A percentile compares a stretch with the other conserved stretches of the same genome.
phyloP scores from a whole-genome alignment of 2,797 vertebrate species.

The Gymnothorax reevesii region DNA sequence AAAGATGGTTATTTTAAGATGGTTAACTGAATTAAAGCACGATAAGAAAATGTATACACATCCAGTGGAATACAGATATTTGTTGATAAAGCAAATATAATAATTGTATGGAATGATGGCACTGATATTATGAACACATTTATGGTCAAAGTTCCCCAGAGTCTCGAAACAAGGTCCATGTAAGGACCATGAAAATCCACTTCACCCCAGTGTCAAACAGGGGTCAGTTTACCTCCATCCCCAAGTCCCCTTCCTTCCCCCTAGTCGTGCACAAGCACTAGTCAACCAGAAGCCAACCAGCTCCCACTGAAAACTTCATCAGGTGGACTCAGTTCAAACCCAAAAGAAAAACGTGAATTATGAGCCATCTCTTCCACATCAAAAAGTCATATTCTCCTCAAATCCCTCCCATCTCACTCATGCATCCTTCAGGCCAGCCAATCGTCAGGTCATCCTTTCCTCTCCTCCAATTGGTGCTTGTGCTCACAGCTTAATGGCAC shows the following conservation, averaged over 20 bases:
- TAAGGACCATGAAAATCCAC: slow-evolving; percentile 19
- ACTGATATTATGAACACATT: slow-evolving; percentile 47
- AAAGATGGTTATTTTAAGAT: slow-evolving; percentile 52
- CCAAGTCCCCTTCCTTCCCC: slow-evolving; percentile 30
- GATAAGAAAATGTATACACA: slow-evolving; percentile 55
- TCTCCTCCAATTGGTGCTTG: neutral
- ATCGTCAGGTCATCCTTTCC: slow-evolving; percentile 3
- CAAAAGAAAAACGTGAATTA: slow-evolving; percentile 32
- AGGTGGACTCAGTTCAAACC: slow-evolving; percentile 38
- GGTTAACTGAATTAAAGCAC: slow-evolving; percentile 53
- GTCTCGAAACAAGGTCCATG: slow-evolving; percentile 38
- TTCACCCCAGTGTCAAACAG: neutral
- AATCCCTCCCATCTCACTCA: slow-evolving; percentile 21
- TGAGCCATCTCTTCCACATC: slow-evolving; percentile 27
- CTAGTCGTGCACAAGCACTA: slow-evolving; percentile 34
- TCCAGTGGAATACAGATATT: slow-evolving; percentile 56
- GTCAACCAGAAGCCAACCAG: slow-evolving; percentile 30
- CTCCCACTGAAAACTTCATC: slow-evolving; percentile 33
- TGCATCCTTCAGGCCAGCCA: slow-evolving; percentile 7
- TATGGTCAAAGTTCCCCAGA: slow-evolving; percentile 16
- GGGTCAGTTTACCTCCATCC: neutral
- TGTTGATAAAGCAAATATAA: slow-evolving; percentile 52
- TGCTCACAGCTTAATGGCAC: slow-evolving; percentile 11
- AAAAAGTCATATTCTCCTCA: neutral
- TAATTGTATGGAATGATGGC: slow-evolving; percentile 59